These are phyloP conservation scores for Hofmannophila pseudospretella DNA, from an alignment of 2,888 invertebrate genomes.

Conservation along the genomic window DNA sequence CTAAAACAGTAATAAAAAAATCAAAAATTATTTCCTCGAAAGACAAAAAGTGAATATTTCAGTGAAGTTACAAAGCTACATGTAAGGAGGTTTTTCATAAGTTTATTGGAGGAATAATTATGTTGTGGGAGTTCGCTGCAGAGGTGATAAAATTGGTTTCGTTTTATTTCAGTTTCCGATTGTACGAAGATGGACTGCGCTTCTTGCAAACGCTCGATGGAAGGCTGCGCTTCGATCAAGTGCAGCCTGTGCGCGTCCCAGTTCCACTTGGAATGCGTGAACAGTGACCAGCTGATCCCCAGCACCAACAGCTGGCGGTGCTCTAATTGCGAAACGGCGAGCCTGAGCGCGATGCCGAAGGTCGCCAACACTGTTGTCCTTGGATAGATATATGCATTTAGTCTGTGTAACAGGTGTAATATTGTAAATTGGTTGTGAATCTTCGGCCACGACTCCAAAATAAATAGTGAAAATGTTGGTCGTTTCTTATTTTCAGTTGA, in stretches of 20 bases:
- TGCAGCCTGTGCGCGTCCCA: slow-evolving; percentile 56
- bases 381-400: slow-evolving; percentile 20
- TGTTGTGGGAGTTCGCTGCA: no score
- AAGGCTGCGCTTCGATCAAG: slow-evolving; percentile 57
- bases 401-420: not conserved
- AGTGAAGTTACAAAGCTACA: slow-evolving; percentile 11
- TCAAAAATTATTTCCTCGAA: slow-evolving; percentile 27
- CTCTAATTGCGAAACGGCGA: slow-evolving; percentile 44
- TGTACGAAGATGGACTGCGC: slow-evolving; percentile 50
- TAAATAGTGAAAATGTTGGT: slow-evolving; percentile 5
- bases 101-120: no score
- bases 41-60: slow-evolving; percentile 19
- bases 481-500: not conserved
- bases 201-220: slow-evolving; percentile 50
- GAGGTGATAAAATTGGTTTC: no score
- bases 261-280: slow-evolving; percentile 58
- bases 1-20: slow-evolving; percentile 38
- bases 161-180: slow-evolving; percentile 13
- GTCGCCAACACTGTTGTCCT: slow-evolving; percentile 28
- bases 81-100: no score
- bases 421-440: slow-evolving; percentile 19
- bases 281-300: slow-evolving; percentile 42
- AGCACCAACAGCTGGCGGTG: slow-evolving; percentile 54
- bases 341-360: slow-evolving; percentile 19
- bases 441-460: slow-evolving; percentile 8